Evolutionary conservation across 92 coral and sea anemone species (phyloP).

Genomic region (Palythoa grandis): DNA sequence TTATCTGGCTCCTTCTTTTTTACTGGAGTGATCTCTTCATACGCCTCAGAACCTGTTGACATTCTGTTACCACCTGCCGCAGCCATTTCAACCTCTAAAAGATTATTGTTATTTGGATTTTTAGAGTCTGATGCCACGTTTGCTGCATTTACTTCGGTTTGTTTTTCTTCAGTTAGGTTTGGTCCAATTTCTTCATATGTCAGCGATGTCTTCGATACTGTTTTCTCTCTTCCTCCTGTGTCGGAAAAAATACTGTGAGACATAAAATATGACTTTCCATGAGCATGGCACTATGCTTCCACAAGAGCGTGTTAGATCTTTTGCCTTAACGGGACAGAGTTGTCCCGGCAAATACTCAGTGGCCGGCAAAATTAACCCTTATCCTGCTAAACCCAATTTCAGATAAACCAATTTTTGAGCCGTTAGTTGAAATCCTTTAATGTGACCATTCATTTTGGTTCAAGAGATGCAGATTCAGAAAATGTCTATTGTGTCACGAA

Average conservation of each 20-base stretch:
- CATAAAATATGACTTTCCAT: no score
- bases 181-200: slow-evolving; percentile 33
- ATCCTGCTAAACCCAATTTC: no score
- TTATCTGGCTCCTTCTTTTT: neutral
- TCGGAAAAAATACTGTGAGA: neutral
- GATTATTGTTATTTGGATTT: neutral
- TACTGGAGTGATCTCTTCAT: slow-evolving; percentile 24
- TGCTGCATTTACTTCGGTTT: neutral
- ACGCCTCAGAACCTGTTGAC: slow-evolving; percentile 25
- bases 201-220: neutral
- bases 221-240: slow-evolving; percentile 3
- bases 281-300: no score
- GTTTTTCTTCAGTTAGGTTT: neutral
- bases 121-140: neutral
- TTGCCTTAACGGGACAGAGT: no score
- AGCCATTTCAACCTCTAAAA: neutral
- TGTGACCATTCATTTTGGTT: no score
- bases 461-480: no score
- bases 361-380: no score
- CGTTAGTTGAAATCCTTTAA: no score
- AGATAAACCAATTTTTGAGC: no score
- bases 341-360: no score
- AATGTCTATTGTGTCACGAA: no score
- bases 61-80: neutral
- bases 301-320: no score